These are phyloP conservation scores for Lordiphosa fenestrarum DNA, from an alignment of 2,888 invertebrate genomes.

Conservation along the genomic window DNA sequence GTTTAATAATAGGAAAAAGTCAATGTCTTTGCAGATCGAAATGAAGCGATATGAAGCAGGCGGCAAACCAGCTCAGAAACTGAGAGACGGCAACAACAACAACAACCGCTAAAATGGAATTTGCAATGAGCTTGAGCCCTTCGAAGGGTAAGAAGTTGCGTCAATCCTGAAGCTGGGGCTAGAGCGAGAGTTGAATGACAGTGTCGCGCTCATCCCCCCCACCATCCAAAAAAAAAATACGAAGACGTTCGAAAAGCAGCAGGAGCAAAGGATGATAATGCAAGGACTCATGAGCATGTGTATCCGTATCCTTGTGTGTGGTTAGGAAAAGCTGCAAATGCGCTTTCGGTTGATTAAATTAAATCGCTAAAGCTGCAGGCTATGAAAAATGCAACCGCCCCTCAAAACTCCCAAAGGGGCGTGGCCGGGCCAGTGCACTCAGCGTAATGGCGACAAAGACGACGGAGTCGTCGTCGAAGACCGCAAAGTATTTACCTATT, in stretches of 20 bases:
- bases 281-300: constrained; percentile 15
- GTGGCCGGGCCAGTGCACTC: constrained; percentile 56
- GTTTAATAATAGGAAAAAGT: no score
- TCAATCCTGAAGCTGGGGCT: constrained; percentile 11
- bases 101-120: constrained; percentile 26
- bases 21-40: not conserved
- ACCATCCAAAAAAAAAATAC: constrained; percentile 20
- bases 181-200: constrained; percentile 47
- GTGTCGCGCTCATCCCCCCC: constrained; percentile 17
- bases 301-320: constrained; percentile 35
- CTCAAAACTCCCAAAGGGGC: constrained; percentile 19
- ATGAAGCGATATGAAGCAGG: not conserved
- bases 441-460: constrained; percentile 64
- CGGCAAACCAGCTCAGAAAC: constrained; percentile 7
- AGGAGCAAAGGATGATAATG: constrained; percentile 25
- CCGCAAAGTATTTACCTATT: constrained; percentile 64
- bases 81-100: constrained; percentile 22
- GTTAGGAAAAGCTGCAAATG: constrained; percentile 64
- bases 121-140: constrained; percentile 10
- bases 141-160: constrained; percentile 17
- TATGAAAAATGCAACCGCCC: constrained; percentile 58
- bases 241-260: constrained; percentile 41
- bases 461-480: constrained; percentile 28
- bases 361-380: constrained; percentile 62
- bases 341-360: constrained; percentile 74